Conservation (phyloP, 2,113 vertebrate genomes). For the Turnix velox region DNA sequence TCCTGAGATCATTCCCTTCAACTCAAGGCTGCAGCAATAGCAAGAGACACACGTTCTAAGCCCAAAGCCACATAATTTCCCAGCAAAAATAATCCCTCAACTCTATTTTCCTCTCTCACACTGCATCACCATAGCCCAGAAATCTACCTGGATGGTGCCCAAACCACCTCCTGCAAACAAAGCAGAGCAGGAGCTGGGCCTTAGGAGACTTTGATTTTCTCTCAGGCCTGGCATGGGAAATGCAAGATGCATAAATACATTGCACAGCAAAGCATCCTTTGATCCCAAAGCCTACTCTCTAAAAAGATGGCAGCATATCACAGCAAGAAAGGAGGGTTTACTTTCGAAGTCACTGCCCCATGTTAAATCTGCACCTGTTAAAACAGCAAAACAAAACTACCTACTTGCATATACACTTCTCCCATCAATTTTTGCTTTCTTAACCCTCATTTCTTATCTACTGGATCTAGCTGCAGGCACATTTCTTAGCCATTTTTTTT, state of each 20-base stretch:
- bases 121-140: not conserved
- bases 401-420: not conserved
- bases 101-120: not conserved
- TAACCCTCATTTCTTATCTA: not conserved
- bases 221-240: not conserved
- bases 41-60: not conserved
- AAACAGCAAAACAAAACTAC: not conserved
- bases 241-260: not conserved
- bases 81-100: not conserved
- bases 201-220: not conserved
- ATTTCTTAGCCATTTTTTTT: not conserved
- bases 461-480: not conserved
- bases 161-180: not conserved
- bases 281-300: not conserved
- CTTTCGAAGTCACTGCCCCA: not conserved
- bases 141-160: not conserved
- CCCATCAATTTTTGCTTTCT: not conserved
- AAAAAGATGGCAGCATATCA: not conserved
- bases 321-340: not conserved
- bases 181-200: not conserved
- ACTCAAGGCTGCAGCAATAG: not conserved
- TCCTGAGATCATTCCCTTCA: not conserved
- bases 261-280: not conserved
- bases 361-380: not conserved
- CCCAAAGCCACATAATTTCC: not conserved